A percentile compares a stretch with the other conserved stretches of the same genome.
Evolutionary conservation across 2,113 vertebrate genomes (phyloP).

Genomic region (Bujurquina vittata): DNA sequence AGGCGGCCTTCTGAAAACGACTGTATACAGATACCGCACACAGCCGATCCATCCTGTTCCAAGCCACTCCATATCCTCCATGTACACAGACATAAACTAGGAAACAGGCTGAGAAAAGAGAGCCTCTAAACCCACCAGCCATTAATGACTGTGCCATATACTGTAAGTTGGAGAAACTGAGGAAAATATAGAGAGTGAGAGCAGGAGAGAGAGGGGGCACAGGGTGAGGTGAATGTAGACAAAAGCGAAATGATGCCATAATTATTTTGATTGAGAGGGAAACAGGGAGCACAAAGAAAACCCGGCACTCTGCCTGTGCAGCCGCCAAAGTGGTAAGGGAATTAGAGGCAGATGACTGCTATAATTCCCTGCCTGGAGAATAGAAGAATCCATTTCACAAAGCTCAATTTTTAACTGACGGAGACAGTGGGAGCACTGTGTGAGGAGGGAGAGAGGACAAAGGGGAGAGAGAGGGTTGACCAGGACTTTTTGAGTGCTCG

Average conservation of each 20-base stretch:
- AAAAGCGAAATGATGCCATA: conserved; percentile 60
- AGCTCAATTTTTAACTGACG: conserved; percentile 58
- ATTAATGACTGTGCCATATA: conserved; percentile 70
- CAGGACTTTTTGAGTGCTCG: conserved; percentile 41
- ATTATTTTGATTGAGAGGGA: conserved; percentile 66
- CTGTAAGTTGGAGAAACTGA: conserved; percentile 50
- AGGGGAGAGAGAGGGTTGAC: conserved; percentile 9
- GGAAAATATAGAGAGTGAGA: not conserved
- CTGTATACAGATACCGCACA: conserved; percentile 71
- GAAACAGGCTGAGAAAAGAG: conserved; percentile 50
- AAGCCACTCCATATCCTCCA: conserved; percentile 48
- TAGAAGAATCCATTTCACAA: conserved; percentile 59
- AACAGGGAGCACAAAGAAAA: conserved; percentile 58
- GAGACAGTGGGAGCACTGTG: conserved; percentile 32
- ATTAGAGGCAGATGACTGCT: conserved; percentile 71
- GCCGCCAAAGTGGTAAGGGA: conserved; percentile 62
- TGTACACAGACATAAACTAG: conserved; percentile 1
- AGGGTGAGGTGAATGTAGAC: conserved; percentile 50
- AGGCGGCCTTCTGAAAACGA: conserved; percentile 75
- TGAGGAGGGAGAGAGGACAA: not conserved
- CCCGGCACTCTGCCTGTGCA: conserved; percentile 32
- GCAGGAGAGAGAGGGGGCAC: not conserved
- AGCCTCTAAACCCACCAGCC: conserved; percentile 63
- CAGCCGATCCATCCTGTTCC: conserved; percentile 51
- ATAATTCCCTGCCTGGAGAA: conserved; percentile 66